Percentiles rank a stretch among this genome's conserved stretches.
These are phyloP conservation scores for Amorpha juglandis DNA, from an alignment of 2,888 invertebrate genomes.

Conservation along the genomic window DNA sequence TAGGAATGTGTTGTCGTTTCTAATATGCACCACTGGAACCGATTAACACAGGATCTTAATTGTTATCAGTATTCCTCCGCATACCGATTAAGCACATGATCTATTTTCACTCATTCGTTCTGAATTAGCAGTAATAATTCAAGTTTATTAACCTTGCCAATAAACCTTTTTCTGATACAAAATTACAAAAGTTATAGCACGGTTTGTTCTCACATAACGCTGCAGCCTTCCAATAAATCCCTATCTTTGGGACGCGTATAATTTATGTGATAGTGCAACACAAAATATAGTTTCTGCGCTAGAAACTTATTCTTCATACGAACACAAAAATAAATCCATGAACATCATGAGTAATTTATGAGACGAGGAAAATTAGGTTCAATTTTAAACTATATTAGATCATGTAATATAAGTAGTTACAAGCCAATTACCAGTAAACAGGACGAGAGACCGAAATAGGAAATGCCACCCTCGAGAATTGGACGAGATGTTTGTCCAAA, in stretches of 20 bases:
- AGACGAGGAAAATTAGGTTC: constrained; percentile 1
- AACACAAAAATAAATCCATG: constrained; percentile 5
- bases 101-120: neutral
- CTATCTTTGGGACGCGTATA: constrained; percentile 13
- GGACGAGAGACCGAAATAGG: constrained; percentile 46
- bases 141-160: too few species aligned
- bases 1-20: neutral
- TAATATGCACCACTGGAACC: neutral
- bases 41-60: neutral
- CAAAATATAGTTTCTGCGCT: neutral
- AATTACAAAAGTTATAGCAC: neutral
- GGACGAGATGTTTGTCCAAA: constrained; percentile 49
- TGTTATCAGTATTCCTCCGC: neutral
- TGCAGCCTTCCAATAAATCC: constrained; percentile 8
- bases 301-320: neutral
- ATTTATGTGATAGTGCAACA: constrained; percentile 13
- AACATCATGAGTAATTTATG: neutral
- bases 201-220: constrained; percentile 5
- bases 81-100: neutral
- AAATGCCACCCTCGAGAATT: constrained; percentile 57
- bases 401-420: constrained; percentile 32
- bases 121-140: too few species aligned
- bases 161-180: neutral
- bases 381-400: constrained; percentile 31
- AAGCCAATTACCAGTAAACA: constrained; percentile 43